Evolutionary conservation across 2,113 vertebrate species (phyloP).

Genomic region (Nibea albiflora): DNA sequence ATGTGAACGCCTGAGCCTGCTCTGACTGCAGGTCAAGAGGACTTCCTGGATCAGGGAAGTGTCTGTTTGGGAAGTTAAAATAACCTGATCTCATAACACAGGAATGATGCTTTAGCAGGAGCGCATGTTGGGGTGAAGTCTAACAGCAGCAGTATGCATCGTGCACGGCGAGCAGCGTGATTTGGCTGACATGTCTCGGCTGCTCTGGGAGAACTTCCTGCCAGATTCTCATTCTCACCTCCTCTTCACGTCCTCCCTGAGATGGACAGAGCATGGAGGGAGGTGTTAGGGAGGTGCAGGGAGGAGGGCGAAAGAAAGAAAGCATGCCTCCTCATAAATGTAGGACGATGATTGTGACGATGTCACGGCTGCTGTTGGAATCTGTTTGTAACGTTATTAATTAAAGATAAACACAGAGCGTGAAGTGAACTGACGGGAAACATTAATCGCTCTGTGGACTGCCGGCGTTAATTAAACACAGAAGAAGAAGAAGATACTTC

Average conservation of each 20-base stretch:
- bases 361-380: neutral
- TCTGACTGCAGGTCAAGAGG: no score
- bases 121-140: no score
- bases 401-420: conserved; percentile 52
- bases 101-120: no score
- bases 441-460: conserved; percentile 11
- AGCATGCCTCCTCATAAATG: no score
- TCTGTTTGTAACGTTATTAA: conserved; percentile 38
- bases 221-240: conserved; percentile 69
- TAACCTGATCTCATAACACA: no score
- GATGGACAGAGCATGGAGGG: conserved; percentile 4
- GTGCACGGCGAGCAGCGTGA: neutral
- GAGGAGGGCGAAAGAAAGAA: conserved; percentile 5
- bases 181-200: conserved; percentile 1
- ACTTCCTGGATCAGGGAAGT: no score
- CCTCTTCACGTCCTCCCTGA: conserved; percentile 4
- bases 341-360: conserved; percentile 12
- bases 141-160: neutral
- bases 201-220: conserved; percentile 38
- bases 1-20: no score
- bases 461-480: conserved; percentile 60
- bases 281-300: conserved; percentile 30
- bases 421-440: conserved; percentile 14
- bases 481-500: conserved; percentile 14
- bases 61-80: no score